phyloP scores from a whole-genome alignment of 2,797 vertebrate genomes.

The Threskiornis aethiopicus region DNA sequence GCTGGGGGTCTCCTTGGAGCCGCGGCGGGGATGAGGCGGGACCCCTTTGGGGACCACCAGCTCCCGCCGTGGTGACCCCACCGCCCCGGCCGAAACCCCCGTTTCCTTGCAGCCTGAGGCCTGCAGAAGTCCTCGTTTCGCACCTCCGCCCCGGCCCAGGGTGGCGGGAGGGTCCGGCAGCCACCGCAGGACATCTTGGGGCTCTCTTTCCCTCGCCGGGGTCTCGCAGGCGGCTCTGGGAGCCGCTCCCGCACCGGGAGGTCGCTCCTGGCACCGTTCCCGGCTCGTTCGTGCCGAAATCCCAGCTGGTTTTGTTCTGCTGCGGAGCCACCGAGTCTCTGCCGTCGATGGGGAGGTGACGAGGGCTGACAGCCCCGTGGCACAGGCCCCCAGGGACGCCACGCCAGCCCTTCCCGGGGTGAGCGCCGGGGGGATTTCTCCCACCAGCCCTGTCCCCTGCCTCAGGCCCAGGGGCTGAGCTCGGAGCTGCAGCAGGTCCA shows the following conservation, averaged over 20 bases:
- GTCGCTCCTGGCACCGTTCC: neutral
- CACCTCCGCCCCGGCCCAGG: neutral
- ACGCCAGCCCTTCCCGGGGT: accelerated
- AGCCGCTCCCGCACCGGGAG: neutral
- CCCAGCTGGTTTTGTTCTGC: neutral
- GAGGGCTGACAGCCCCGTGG: neutral
- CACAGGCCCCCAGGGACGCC: neutral
- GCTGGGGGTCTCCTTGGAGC: neutral
- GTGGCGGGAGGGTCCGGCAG: no score
- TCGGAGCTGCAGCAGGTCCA: neutral
- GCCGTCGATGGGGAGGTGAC: neutral
- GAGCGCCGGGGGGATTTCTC: no score
- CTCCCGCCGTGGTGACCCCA: neutral
- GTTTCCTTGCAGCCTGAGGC: neutral
- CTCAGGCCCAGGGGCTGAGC: neutral
- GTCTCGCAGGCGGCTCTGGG: neutral
- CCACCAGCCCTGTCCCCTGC: neutral
- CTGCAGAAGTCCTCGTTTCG: neutral
- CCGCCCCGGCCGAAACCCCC: accelerated
- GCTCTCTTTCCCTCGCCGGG: accelerated
- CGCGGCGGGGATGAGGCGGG: neutral
- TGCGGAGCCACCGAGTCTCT: neutral
- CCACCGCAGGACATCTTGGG: accelerated
- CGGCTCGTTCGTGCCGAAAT: accelerated
- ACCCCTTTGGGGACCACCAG: neutral